Evolutionary conservation across 1,140 invertebrate species (phyloP).

Genomic region (Rhagoletis zephyria): DNA sequence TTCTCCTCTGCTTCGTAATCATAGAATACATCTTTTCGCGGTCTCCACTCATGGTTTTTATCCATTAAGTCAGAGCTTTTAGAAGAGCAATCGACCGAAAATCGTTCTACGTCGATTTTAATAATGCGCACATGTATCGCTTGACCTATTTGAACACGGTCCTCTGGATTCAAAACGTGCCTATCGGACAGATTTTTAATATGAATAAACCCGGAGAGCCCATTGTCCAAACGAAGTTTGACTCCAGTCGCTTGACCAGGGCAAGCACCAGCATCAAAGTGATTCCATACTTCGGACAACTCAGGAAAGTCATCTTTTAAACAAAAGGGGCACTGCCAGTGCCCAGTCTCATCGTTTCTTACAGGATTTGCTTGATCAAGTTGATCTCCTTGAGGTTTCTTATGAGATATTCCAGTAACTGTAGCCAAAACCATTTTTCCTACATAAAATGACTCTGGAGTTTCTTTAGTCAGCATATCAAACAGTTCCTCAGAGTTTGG

Average conservation of each 20-base stretch:
- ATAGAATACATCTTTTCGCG: constrained; percentile 91
- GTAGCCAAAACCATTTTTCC: constrained; percentile 88
- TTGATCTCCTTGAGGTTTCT: constrained; percentile 92
- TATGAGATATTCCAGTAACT: constrained; percentile 85
- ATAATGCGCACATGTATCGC: constrained; percentile 93
- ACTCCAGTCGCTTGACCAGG: constrained; percentile 96
- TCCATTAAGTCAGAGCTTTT: constrained; percentile 94
- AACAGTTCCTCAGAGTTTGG: constrained; percentile 91
- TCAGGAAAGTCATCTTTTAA: constrained; percentile 95
- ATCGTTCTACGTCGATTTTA: constrained; percentile 95
- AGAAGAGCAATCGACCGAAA: constrained; percentile 94
- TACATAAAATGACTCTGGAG: constrained; percentile 93
- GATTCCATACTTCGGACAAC: constrained; percentile 97
- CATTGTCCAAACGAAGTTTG: constrained; percentile 91
- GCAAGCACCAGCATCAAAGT: constrained; percentile 96
- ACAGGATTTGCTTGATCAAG: constrained; percentile 95
- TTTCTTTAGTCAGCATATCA: constrained; percentile 96
- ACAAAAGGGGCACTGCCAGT: constrained; percentile 99
- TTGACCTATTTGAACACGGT: constrained; percentile 89
- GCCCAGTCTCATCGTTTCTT: constrained; percentile 91
- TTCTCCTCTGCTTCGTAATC: constrained; percentile 89
- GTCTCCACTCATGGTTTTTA: constrained; percentile 92
- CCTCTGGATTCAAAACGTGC: constrained; percentile 92
- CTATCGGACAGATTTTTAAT: constrained; percentile 96
- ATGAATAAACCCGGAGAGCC: constrained; percentile 93